These are phyloP conservation scores for Ciconia nigra DNA, from an alignment of 2,797 vertebrate genomes.

Conservation along the genomic window DNA sequence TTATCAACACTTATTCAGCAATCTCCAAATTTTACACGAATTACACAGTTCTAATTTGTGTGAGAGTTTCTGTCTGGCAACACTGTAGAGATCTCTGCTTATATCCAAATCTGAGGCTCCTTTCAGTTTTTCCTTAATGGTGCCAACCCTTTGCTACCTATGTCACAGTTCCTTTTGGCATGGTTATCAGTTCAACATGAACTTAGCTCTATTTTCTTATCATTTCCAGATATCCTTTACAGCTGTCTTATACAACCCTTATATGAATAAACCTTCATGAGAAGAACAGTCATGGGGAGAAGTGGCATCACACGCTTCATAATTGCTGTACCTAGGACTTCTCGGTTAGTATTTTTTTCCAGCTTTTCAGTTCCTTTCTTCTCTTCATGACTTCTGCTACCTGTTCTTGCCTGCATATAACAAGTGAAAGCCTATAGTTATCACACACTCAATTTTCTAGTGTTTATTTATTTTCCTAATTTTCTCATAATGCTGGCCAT, in stretches of 20 bases:
- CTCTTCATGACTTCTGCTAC: neutral
- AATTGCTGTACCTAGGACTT: neutral
- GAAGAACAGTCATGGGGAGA: neutral
- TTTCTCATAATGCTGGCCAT: neutral
- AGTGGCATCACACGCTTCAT: neutral
- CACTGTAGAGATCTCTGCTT: neutral
- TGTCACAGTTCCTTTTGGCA: neutral
- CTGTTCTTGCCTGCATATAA: neutral
- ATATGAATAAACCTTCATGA: neutral
- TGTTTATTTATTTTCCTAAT: neutral
- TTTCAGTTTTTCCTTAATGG: neutral
- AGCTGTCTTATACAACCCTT: neutral
- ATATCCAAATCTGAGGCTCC: neutral
- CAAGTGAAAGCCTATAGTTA: neutral
- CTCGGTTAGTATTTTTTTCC: neutral
- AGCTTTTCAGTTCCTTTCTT: neutral
- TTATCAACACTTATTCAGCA: neutral
- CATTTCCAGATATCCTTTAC: neutral
- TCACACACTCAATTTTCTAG: neutral
- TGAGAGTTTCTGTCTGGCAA: neutral
- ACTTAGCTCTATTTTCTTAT: neutral
- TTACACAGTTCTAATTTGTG: neutral
- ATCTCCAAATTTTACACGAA: neutral
- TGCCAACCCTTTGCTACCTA: neutral
- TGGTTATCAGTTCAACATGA: neutral